Percentiles rank a stretch among this genome's conserved stretches.
Conservation (phyloP, 1,140 invertebrate genomes). For the Drosophila ironensis region DNA sequence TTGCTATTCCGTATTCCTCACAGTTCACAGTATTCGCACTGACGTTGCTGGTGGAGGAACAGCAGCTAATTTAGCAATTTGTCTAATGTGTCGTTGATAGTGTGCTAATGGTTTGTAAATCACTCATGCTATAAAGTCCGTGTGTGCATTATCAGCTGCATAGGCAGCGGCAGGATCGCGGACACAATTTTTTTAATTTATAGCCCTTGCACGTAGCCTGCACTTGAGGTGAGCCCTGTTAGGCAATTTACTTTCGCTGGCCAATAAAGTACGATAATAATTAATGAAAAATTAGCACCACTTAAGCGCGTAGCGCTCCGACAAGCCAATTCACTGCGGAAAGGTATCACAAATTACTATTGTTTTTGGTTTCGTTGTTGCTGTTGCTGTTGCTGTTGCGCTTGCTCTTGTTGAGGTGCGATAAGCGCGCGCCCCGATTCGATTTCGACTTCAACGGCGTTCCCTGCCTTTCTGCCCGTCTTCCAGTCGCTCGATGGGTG, state of each 20-base stretch:
- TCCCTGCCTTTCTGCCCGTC: not conserved
- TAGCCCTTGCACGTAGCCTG: slow-evolving; percentile 10
- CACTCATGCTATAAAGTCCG: slow-evolving; percentile 23
- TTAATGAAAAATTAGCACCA: slow-evolving; percentile 79
- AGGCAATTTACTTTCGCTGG: slow-evolving; percentile 61
- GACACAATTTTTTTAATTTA: slow-evolving; percentile 61
- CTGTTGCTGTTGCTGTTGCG: too few relatives aligned
- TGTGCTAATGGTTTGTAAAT: slow-evolving; percentile 72
- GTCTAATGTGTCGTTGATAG: slow-evolving; percentile 74
- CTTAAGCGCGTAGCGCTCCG: slow-evolving; percentile 63
- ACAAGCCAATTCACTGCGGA: slow-evolving; percentile 72
- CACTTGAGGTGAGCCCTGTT: slow-evolving; percentile 43
- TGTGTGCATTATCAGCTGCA: slow-evolving; percentile 24
- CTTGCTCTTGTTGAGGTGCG: slow-evolving; percentile 54
- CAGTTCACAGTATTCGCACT: too few relatives aligned
- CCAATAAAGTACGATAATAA: slow-evolving; percentile 77
- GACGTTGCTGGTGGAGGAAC: not conserved
- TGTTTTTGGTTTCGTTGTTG: too few relatives aligned
- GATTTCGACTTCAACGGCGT: slow-evolving; percentile 5
- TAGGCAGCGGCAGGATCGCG: slow-evolving; percentile 21
- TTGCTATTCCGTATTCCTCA: slow-evolving; percentile 1
- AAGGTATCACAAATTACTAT: slow-evolving; percentile 80
- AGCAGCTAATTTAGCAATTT: slow-evolving; percentile 74
- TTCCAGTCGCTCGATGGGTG: too few relatives aligned
- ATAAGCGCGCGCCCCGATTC: slow-evolving; percentile 59